These are phyloP conservation scores for Platerodrilus igneus DNA, from an alignment of 2,888 invertebrate species.

Conservation along the genomic window DNA sequence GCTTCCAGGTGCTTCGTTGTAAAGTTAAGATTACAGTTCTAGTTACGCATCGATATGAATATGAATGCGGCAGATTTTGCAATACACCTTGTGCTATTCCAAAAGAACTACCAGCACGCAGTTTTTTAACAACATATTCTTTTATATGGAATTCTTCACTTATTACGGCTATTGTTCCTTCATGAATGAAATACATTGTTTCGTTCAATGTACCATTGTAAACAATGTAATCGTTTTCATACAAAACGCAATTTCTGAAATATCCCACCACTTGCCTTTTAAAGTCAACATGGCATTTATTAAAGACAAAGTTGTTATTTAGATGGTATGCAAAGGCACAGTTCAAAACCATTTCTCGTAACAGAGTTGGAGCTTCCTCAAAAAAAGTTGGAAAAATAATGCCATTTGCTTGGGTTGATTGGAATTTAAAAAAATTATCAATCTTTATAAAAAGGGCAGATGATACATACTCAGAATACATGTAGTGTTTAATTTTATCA, in stretches of 20 bases:
- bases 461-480: constrained; percentile 6
- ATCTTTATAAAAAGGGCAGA: constrained; percentile 2
- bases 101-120: constrained; percentile 23
- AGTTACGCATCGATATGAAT: constrained; percentile 27
- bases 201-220: constrained; percentile 30
- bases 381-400: constrained; percentile 2
- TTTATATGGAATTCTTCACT: constrained; percentile 22
- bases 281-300: constrained; percentile 31
- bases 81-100: constrained; percentile 30
- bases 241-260: constrained; percentile 27
- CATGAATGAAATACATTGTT: constrained; percentile 35
- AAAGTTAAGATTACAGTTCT: constrained; percentile 22
- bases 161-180: constrained; percentile 21
- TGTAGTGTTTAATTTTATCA: not conserved
- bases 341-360: constrained; percentile 23
- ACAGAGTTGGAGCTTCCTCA: constrained; percentile 10
- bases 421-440: constrained; percentile 3
- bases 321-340: constrained; percentile 31
- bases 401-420: constrained; percentile 10
- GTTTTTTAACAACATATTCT: constrained; percentile 18
- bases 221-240: constrained; percentile 29
- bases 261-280: constrained; percentile 29
- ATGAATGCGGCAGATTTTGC: constrained; percentile 23
- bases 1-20: constrained; percentile 20
- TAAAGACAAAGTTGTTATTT: constrained; percentile 26